phyloP scores from a whole-genome alignment of 2,113 vertebrate species.

The Panthera leo region DNA sequence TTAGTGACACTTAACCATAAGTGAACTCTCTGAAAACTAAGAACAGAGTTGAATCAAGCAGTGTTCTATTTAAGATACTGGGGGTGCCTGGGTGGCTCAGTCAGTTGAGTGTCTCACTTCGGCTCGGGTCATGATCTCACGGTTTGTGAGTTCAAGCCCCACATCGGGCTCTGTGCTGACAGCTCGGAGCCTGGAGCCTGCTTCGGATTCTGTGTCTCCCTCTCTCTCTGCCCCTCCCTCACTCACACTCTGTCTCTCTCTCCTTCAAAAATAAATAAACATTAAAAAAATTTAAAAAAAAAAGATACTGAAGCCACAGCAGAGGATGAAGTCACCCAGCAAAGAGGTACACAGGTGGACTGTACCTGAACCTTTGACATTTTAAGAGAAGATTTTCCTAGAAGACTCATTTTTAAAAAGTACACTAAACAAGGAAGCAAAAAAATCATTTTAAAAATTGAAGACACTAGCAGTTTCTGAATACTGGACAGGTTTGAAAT shows the following conservation, averaged over 20 bases:
- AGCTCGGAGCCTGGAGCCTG: too few species aligned
- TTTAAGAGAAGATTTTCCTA: slow-evolving; percentile 19
- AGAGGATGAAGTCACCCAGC: neutral
- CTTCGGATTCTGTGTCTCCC: too few species aligned
- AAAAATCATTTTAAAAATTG: slow-evolving; percentile 22
- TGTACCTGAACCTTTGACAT: slow-evolving; percentile 4
- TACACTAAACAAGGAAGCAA: neutral
- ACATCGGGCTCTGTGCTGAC: too few species aligned
- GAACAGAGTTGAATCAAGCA: neutral
- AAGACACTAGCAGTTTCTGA: slow-evolving; percentile 54
- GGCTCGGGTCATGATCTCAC: too few species aligned
- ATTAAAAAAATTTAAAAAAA: too few species aligned
- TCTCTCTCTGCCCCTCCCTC: too few species aligned
- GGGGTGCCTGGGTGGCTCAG: too few species aligned
- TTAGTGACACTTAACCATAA: neutral
- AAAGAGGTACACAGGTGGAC: neutral
- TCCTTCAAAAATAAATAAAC: too few species aligned
- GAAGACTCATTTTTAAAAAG: neutral
- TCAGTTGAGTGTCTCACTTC: too few species aligned
- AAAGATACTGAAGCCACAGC: neutral
- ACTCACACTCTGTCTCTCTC: too few species aligned
- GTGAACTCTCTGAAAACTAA: neutral
- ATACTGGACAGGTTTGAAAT: neutral
- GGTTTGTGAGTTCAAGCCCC: too few species aligned
- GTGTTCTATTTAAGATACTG: slow-evolving; percentile 15